Percentiles rank a stretch among this genome's conserved stretches.
Evolutionary conservation across 2,888 invertebrate species (phyloP).

Genomic region (Dascillus cervinus): DNA sequence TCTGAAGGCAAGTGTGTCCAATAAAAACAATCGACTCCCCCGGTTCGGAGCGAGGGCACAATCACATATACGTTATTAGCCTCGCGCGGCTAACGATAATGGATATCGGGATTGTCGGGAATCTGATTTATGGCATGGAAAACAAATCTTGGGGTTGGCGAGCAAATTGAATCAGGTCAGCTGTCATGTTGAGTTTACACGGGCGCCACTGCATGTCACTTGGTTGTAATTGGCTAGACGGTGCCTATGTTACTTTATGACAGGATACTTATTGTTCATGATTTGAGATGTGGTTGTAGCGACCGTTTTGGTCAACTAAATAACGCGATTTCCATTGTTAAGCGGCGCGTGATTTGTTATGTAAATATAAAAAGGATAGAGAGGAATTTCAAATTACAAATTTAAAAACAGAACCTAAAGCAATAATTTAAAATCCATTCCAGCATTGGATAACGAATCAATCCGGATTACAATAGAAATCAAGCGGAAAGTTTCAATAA

Average conservation of each 20-base stretch:
- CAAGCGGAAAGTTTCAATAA: too few species aligned
- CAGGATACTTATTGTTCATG: conserved; percentile 11
- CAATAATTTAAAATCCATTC: too few species aligned
- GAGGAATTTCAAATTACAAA: too few species aligned
- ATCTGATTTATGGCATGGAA: conserved; percentile 43
- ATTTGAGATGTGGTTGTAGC: too few species aligned
- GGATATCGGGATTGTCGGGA: conserved; percentile 41
- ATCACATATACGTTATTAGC: conserved; percentile 31
- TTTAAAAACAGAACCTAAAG: too few species aligned
- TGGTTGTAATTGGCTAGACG: conserved; percentile 17
- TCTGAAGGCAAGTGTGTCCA: too few species aligned
- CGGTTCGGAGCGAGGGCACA: conserved; percentile 17
- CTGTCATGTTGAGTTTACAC: conserved; percentile 33
- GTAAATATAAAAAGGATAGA: too few species aligned
- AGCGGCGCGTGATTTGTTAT: too few species aligned
- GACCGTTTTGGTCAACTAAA: too few species aligned
- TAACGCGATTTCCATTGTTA: too few species aligned
- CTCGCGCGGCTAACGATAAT: conserved; percentile 38
- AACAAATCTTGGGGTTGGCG: conserved; percentile 40
- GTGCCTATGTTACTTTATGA: conserved; percentile 19
- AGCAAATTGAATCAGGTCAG: conserved; percentile 41
- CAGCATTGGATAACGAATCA: too few species aligned
- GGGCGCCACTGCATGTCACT: conserved; percentile 17
- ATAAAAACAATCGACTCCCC: conserved; percentile 7
- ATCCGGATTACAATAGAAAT: too few species aligned